Conservation (phyloP, 2,888 invertebrate genomes). For the Idaea biselata region DNA sequence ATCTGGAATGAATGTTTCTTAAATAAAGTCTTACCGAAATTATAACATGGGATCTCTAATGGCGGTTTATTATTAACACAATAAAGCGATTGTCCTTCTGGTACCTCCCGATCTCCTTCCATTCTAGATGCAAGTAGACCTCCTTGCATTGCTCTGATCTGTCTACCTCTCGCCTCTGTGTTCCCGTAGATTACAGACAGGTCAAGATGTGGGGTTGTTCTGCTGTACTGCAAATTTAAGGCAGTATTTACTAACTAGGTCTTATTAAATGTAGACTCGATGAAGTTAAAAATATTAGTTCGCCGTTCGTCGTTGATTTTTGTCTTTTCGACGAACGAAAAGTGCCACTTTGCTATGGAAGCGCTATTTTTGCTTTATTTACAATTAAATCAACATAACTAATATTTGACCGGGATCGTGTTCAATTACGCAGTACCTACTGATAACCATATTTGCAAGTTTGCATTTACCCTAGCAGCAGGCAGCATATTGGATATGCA, state of each 20-base stretch:
- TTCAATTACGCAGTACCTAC: no score
- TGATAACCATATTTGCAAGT: not conserved
- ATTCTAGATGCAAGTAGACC: conserved; percentile 39
- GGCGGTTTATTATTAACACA: conserved; percentile 35
- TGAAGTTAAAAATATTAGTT: no score
- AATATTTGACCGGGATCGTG: no score
- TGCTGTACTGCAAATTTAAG: conserved; percentile 31
- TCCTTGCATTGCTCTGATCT: conserved; percentile 28
- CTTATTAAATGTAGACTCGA: not conserved
- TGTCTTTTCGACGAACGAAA: no score
- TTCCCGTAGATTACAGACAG: conserved; percentile 38
- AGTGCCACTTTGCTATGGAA: no score
- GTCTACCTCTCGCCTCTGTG: conserved; percentile 21
- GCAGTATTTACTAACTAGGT: not conserved
- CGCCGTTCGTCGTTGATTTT: no score
- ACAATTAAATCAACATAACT: no score
- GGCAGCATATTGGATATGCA: conserved; percentile 41
- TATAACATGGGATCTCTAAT: conserved; percentile 47
- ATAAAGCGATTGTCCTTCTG: conserved; percentile 21
- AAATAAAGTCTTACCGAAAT: conserved; percentile 31
- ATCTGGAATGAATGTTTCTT: no score
- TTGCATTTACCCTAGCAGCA: conserved; percentile 38
- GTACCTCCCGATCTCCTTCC: conserved; percentile 37
- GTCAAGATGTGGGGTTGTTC: conserved; percentile 39
- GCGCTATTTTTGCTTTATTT: no score